Percentiles rank a stretch among this genome's conserved stretches.
Conservation (phyloP, 1,140 invertebrate species). For the Chionoecetes opilio region DNA sequence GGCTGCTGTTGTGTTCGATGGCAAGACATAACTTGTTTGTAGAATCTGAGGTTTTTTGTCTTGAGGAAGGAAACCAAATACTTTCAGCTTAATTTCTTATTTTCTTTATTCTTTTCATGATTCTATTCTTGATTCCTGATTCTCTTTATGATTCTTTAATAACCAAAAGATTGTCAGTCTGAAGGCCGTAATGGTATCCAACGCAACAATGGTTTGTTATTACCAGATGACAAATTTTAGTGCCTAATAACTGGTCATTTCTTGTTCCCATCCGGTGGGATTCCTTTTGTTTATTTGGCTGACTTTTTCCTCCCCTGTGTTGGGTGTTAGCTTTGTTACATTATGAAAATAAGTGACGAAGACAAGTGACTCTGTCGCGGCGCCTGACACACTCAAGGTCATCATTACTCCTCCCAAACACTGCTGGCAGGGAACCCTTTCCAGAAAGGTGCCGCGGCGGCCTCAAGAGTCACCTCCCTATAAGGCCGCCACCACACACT, state of each 20-base stretch:
- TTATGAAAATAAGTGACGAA: no score
- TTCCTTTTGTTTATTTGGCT: not conserved
- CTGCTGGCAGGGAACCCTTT: not conserved
- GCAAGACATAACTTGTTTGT: no score
- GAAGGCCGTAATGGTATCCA: no score
- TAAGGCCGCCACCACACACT: not conserved
- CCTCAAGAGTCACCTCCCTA: not conserved
- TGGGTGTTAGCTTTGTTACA: not conserved
- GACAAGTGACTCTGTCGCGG: not conserved
- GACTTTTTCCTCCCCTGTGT: not conserved
- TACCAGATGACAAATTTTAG: not conserved
- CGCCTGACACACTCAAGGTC: not conserved
- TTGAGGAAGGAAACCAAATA: no score
- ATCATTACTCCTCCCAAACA: not conserved
- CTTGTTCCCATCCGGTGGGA: not conserved
- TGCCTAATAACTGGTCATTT: not conserved
- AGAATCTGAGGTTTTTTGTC: no score
- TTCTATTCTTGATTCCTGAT: no score
- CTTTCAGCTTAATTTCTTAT: no score
- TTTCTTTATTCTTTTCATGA: no score
- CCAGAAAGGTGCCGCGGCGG: not conserved
- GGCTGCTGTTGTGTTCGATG: no score
- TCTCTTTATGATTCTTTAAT: no score
- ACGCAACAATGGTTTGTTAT: no score
- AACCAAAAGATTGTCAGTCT: no score